These are phyloP conservation scores for Steatocranus sp. DNA, from an alignment of 2,797 vertebrate species.

Conservation along the genomic window DNA sequence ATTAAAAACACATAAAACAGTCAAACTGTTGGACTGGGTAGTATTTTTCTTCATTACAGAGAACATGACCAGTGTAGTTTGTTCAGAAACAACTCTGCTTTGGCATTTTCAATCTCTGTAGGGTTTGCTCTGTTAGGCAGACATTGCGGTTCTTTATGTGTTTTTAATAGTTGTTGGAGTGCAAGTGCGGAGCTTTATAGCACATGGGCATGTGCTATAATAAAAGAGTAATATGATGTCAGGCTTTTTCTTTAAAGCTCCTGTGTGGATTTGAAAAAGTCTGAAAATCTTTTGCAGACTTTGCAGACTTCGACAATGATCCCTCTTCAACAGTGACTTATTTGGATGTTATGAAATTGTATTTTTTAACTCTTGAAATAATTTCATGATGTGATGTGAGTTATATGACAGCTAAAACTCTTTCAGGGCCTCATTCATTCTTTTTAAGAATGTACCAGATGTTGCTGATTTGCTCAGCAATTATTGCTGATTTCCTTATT, in stretches of 20 bases:
- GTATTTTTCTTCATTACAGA: slow-evolving; percentile 19
- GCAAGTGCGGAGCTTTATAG: slow-evolving; percentile 14
- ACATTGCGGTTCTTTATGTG: slow-evolving; percentile 1
- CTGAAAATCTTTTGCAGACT: not conserved
- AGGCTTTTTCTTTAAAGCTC: slow-evolving; percentile 10
- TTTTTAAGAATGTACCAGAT: not conserved
- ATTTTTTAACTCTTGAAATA: not conserved
- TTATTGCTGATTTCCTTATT: too few relatives aligned
- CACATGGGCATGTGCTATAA: not conserved
- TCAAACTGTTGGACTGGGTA: not conserved
- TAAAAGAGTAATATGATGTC: slow-evolving; percentile 12
- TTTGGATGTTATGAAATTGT: not conserved
- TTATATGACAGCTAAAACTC: not conserved
- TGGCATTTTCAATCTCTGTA: slow-evolving; percentile 7
- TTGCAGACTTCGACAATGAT: not conserved
- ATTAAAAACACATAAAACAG: slow-evolving; percentile 31
- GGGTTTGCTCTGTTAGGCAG: not conserved
- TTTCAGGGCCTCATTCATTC: not conserved
- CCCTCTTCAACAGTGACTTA: not conserved
- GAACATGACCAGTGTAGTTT: not conserved
- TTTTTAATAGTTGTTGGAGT: slow-evolving; percentile 38
- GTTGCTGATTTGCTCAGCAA: not conserved
- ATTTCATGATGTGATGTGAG: not conserved
- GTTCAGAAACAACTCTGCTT: not conserved
- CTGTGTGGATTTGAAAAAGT: slow-evolving; percentile 1